Conservation (phyloP, 2,797 vertebrate genomes). For the Acrossocheilus wenchowensis region DNA sequence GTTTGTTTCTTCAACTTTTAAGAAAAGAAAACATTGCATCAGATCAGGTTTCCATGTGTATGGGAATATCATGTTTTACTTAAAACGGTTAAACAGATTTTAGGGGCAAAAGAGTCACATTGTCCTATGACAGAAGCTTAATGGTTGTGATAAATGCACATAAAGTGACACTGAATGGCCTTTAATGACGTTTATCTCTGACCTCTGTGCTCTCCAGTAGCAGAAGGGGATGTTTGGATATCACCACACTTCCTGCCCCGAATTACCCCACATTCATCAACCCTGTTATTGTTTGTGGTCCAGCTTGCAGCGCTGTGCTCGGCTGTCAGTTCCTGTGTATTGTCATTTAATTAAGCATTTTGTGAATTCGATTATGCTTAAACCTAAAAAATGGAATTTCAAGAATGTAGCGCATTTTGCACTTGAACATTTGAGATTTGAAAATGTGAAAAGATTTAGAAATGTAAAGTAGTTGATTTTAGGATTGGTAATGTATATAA, state of each 20-base stretch:
- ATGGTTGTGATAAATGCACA: background rate
- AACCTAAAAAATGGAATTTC: too few species aligned
- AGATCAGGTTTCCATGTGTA: background rate
- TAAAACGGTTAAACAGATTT: slow-evolving; percentile 2
- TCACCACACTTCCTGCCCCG: slow-evolving; percentile 45
- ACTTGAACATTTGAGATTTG: background rate
- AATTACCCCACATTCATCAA: slow-evolving; percentile 61
- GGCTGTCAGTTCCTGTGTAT: background rate
- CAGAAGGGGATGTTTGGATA: slow-evolving; percentile 49
- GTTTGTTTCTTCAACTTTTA: background rate
- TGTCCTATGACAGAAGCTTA: slow-evolving; percentile 2
- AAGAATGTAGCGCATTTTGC: background rate
- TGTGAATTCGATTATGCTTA: background rate
- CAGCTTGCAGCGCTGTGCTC: slow-evolving; percentile 53
- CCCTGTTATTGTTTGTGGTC: slow-evolving; percentile 69
- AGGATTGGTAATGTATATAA: background rate
- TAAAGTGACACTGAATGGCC: background rate
- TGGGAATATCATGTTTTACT: background rate
- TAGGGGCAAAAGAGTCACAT: background rate
- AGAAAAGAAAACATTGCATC: background rate
- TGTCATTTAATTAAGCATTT: slow-evolving; percentile 5
- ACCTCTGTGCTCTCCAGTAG: slow-evolving; percentile 42
- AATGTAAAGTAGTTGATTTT: background rate
- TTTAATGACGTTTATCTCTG: slow-evolving; percentile 44
- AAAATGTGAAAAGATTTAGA: background rate